A percentile compares a stretch with the other conserved stretches of the same genome.
Evolutionary conservation across 1,140 invertebrate species (phyloP).

Genomic region (Maconellicoccus hirsutus): DNA sequence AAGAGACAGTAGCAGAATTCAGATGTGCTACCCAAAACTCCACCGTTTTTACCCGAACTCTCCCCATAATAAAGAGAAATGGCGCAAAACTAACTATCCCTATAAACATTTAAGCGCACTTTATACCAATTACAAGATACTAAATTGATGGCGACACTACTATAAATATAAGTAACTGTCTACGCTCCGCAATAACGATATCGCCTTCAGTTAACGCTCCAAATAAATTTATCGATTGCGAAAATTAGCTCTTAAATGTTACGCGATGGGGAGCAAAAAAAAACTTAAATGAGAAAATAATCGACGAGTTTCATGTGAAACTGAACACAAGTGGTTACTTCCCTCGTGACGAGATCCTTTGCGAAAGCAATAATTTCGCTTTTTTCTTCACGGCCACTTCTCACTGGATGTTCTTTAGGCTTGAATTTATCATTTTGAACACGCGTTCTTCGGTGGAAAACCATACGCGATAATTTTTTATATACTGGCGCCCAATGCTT

Average conservation of each 20-base stretch:
- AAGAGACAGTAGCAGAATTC: no score
- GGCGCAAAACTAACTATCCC: conserved; percentile 2
- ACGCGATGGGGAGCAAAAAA: neutral
- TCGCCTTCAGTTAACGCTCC: neutral
- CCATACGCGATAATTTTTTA: neutral
- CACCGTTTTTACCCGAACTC: no score
- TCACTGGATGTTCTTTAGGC: no score
- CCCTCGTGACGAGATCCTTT: neutral
- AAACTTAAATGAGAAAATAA: conserved; percentile 1
- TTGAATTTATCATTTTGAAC: neutral
- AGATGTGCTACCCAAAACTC: no score
- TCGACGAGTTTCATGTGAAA: neutral
- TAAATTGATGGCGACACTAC: neutral
- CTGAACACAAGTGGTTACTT: neutral
- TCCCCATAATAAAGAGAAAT: neutral
- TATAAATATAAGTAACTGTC: neutral
- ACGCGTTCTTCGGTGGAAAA: neutral
- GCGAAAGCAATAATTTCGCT: neutral
- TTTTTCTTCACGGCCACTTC: neutral
- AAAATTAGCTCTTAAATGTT: conserved; percentile 5
- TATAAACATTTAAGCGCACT: neutral
- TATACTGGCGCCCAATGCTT: no score
- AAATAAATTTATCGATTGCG: neutral
- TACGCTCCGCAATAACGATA: neutral
- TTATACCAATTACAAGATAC: neutral